A percentile compares a stretch with the other conserved stretches of the same genome.
Evolutionary conservation across 1,140 invertebrate genomes (phyloP).

Genomic region (Luehdorfia chinensis): DNA sequence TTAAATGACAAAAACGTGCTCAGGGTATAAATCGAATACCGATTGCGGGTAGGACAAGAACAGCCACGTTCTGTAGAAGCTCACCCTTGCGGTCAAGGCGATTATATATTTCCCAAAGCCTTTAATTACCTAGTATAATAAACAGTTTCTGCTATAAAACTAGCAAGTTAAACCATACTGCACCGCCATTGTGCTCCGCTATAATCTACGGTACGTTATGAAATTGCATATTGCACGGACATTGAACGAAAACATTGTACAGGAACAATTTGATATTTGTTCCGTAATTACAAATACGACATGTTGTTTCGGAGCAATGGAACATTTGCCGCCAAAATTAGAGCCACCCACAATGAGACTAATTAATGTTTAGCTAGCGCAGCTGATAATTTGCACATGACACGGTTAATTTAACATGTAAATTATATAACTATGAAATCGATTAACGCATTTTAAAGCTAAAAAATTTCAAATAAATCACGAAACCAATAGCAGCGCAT

Average conservation of each 20-base stretch:
- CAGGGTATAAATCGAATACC: constrained; percentile 8
- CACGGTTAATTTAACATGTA: constrained; percentile 17
- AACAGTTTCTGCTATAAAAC: not conserved
- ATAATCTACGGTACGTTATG: constrained; percentile 5
- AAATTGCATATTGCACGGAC: constrained; percentile 49
- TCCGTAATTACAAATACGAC: constrained; percentile 36
- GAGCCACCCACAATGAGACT: constrained; percentile 20
- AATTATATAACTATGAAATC: constrained; percentile 1
- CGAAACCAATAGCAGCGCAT: too few species aligned
- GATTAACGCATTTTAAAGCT: too few species aligned
- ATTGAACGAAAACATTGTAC: constrained; percentile 50
- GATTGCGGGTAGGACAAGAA: not conserved
- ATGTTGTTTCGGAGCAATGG: constrained; percentile 28
- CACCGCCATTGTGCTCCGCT: not conserved
- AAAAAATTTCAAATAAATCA: too few species aligned
- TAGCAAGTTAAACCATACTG: not conserved
- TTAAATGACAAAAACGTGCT: constrained; percentile 14
- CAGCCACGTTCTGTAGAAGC: not conserved
- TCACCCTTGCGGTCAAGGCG: constrained; percentile 8
- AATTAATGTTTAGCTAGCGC: constrained; percentile 30
- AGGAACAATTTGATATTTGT: constrained; percentile 30
- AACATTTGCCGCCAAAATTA: constrained; percentile 32
- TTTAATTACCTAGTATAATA: constrained; percentile 7
- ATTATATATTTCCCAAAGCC: constrained; percentile 1
- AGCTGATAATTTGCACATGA: constrained; percentile 22